Evolutionary conservation across 2,113 vertebrate species (phyloP).

Genomic region (Brienomyrus longianalis): DNA sequence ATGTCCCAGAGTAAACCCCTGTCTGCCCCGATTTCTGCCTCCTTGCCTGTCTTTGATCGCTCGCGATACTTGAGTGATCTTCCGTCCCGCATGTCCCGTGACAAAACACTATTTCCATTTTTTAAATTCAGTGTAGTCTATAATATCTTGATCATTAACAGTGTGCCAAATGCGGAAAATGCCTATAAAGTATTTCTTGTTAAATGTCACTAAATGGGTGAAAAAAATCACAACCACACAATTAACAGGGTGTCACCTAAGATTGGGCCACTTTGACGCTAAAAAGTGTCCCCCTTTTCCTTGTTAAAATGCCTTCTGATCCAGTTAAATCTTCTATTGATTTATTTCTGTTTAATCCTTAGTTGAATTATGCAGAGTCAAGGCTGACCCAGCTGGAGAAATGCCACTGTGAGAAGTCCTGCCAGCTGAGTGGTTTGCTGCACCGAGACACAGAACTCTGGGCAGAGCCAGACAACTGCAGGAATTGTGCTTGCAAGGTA

Average conservation of each 20-base stretch:
- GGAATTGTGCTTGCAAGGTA: slow-evolving; percentile 88
- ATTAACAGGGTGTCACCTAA: not conserved
- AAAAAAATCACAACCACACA: not conserved
- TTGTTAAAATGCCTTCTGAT: not conserved
- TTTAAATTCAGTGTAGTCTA: not conserved
- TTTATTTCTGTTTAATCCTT: slow-evolving; percentile 27
- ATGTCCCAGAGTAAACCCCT: too few relatives aligned
- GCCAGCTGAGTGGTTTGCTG: slow-evolving; percentile 73
- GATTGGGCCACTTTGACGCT: not conserved
- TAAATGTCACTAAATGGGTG: not conserved
- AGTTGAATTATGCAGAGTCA: slow-evolving; percentile 93
- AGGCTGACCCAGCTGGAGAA: slow-evolving; percentile 88
- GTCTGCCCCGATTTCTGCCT: too few relatives aligned
- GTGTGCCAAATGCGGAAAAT: not conserved
- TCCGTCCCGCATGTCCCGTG: too few relatives aligned
- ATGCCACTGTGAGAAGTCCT: slow-evolving; percentile 92
- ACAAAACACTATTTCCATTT: not conserved
- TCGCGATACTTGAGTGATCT: too few relatives aligned
- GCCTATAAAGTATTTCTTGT: slow-evolving; percentile 7
- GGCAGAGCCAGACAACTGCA: slow-evolving; percentile 87
- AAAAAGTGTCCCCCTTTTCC: not conserved
- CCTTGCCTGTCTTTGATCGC: too few relatives aligned
- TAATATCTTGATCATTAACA: slow-evolving; percentile 10
- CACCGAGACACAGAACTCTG: slow-evolving; percentile 86
- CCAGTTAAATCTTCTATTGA: not conserved